Conservation (phyloP, 2,113 vertebrate genomes). For the Psilopsiagon aymara region DNA sequence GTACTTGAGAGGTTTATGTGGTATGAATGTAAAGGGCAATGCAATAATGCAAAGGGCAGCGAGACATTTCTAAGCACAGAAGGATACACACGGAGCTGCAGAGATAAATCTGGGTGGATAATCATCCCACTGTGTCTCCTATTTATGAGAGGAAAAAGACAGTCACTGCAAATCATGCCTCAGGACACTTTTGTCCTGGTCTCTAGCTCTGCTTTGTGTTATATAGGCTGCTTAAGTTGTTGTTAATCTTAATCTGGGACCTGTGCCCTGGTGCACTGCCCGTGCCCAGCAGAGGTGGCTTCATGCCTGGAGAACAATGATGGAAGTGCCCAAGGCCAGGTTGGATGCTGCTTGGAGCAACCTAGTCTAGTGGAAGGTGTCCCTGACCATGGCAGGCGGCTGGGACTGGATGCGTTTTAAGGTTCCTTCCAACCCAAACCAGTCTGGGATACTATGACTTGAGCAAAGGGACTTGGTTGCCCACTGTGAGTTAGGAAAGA, state of each 20-base stretch:
- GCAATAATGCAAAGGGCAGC: slow-evolving; percentile 70
- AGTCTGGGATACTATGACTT: not conserved
- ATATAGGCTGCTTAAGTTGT: not conserved
- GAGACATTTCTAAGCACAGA: slow-evolving; percentile 68
- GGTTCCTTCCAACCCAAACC: not conserved
- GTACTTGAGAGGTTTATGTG: slow-evolving; percentile 69
- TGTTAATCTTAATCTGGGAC: not conserved
- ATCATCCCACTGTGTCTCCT: slow-evolving; percentile 44
- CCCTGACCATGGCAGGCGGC: not conserved
- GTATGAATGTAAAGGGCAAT: slow-evolving; percentile 70
- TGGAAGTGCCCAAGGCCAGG: not conserved
- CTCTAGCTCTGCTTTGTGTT: not conserved
- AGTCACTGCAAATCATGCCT: not conserved
- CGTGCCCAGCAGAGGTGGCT: rapidly evolving
- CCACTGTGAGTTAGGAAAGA: not conserved
- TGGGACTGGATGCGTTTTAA: not conserved
- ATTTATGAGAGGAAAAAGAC: slow-evolving; percentile 35
- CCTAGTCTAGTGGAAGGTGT: not conserved
- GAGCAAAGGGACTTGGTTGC: not conserved
- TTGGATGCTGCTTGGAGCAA: not conserved
- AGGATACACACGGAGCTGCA: slow-evolving; percentile 40
- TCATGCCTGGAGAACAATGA: not conserved
- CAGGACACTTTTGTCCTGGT: not conserved
- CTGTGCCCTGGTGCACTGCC: not conserved
- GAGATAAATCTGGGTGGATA: slow-evolving; percentile 64